Evolutionary conservation across 2,888 invertebrate genomes (phyloP), one percentile per base, ranked within the genome.

Genomic region (Alentia gelatinosa): DNA sequence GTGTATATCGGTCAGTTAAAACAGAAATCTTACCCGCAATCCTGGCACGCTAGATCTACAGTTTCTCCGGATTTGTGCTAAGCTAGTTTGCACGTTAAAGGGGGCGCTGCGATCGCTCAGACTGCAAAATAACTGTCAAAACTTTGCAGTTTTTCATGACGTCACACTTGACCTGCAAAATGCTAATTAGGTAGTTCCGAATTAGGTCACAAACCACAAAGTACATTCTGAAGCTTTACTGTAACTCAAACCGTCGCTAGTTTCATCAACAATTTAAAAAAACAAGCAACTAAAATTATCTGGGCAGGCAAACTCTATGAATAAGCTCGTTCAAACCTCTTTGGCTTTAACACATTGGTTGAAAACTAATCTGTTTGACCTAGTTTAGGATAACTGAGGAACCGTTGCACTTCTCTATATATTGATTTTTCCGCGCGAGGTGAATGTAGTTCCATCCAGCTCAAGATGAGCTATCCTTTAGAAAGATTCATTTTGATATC

Each of bases 81-180:
- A 79, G 47, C n/a, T 4, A 47, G 33, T 86, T 86, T 86, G 86
- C 86, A 86, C 47, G 47, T 33, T 86, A 86, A 47, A 86, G 86
- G 30, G 1, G 86, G 86, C 86, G 86, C 35, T 86, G 42, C 26
- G 33, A 47, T 86, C 42, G 42, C 12, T 3, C n/a, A 86, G 47
- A 15, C 86, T 86, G 86, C 86, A 86, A 86, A 86, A 47, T 86
- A 79, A 79, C 79, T 79, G 79, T 79, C 50, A 50, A 50, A 42
- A 47, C 86, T 86, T 86, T 86, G 86, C 86, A 86, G 86, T 7
- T 86, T 86, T 86, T 42, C 23, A 47, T 86, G 86, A 86, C 86
- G 86, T 86, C 86, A 86, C 26, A 26, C 0, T 4, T 86, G 86
- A 86, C 86, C 86, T 86, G 86, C 86, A 26, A 86, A 86, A 86